Evolutionary conservation across 2,888 invertebrate species (phyloP).

Genomic region (Microctonus hyperodae): DNA sequence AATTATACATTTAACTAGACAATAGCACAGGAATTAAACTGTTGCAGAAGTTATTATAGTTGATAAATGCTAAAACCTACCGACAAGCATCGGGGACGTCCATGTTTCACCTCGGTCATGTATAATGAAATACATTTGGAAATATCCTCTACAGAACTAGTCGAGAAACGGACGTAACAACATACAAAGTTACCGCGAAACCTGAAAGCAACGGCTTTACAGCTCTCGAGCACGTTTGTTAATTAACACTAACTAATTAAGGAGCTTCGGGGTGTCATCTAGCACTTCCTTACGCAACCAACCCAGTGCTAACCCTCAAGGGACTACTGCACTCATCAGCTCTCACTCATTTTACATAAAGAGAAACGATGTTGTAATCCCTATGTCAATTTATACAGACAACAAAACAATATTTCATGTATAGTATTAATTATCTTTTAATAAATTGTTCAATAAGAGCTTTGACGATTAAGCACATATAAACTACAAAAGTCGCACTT

Average conservation of each 20-base stretch:
- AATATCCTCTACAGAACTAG: neutral
- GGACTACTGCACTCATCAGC: conserved; percentile 6
- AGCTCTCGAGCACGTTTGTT: conserved; percentile 54
- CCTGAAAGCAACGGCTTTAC: conserved; percentile 33
- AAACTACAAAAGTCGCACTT: no score
- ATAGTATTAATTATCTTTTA: neutral
- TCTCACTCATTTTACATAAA: neutral
- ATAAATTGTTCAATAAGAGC: no score
- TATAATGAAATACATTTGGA: neutral
- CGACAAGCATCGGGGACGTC: neutral
- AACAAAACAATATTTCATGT: neutral
- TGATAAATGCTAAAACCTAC: neutral
- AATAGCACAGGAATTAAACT: neutral
- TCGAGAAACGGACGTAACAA: conserved; percentile 12
- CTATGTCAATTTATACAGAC: neutral
- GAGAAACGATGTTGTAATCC: neutral
- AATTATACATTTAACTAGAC: no score
- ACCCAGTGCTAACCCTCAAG: conserved; percentile 17
- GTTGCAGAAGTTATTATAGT: neutral
- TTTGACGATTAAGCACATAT: no score
- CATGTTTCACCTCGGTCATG: neutral
- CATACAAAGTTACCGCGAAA: conserved; percentile 23
- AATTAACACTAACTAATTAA: conserved; percentile 61
- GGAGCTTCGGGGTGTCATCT: conserved; percentile 43
- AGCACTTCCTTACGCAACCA: conserved; percentile 40